Evolutionary conservation across 2,888 invertebrate species (phyloP).

Genomic region (Diarsia rubi): DNA sequence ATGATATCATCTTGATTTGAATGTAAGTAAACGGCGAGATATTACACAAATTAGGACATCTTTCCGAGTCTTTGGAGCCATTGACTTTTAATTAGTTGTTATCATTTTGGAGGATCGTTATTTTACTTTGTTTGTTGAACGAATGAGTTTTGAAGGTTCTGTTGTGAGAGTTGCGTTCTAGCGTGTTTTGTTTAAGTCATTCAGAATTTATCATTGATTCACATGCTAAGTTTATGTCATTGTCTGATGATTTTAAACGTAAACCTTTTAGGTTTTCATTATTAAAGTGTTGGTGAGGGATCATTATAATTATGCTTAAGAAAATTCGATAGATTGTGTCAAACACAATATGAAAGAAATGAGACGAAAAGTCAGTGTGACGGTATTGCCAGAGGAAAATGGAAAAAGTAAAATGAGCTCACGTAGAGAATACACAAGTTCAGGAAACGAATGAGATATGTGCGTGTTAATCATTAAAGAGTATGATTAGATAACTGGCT

Average conservation of each 20-base stretch:
- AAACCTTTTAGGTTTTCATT: not conserved
- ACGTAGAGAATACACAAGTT: not conserved
- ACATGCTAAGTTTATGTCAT: not conserved
- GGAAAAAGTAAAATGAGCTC: not conserved
- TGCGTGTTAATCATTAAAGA: not conserved
- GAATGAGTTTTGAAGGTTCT: slow-evolving; percentile 10
- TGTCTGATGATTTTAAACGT: not conserved
- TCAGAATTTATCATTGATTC: not conserved
- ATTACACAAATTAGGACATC: slow-evolving; percentile 49
- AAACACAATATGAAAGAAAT: not conserved
- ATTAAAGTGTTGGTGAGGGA: not conserved
- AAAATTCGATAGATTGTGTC: not conserved
- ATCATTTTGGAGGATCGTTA: slow-evolving; percentile 44
- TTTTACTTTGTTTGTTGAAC: slow-evolving; percentile 35
- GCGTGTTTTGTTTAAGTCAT: slow-evolving; percentile 19
- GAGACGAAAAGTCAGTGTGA: not conserved
- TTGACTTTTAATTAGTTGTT: slow-evolving; percentile 48
- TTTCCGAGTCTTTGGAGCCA: slow-evolving; percentile 24
- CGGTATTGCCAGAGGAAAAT: not conserved
- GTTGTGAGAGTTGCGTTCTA: not conserved
- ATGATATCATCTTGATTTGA: slow-evolving; percentile 47
- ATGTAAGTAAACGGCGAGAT: slow-evolving; percentile 40
- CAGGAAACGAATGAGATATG: not conserved
- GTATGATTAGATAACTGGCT: not conserved
- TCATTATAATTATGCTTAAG: too few relatives aligned